Percentiles rank a stretch among this genome's conserved stretches.
Evolutionary conservation across 2,113 vertebrate species (phyloP).

Genomic region (Salvator merianae): DNA sequence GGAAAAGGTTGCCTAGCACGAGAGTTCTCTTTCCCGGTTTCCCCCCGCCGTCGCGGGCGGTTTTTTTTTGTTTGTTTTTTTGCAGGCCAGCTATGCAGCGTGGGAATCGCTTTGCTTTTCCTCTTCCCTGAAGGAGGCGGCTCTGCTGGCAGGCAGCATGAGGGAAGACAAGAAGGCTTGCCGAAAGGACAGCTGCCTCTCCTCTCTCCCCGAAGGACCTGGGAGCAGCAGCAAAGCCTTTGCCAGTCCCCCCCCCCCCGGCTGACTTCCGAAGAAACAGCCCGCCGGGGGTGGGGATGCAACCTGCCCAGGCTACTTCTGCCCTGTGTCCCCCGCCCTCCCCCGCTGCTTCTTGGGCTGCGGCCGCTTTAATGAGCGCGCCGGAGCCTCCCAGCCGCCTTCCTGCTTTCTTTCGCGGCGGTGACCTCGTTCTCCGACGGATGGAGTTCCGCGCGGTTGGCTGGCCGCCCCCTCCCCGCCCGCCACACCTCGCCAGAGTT

Average conservation of each 20-base stretch:
- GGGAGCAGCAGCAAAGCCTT: background rate
- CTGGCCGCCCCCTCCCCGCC: too few species aligned
- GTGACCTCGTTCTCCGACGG: slow-evolving; percentile 8
- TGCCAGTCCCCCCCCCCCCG: background rate
- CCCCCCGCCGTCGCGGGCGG: too few species aligned
- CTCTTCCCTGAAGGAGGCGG: background rate
- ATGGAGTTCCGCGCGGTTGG: background rate
- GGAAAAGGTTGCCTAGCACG: background rate
- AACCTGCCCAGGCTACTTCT: too few species aligned
- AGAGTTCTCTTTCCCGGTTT: background rate
- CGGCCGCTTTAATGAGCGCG: background rate
- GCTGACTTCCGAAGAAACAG: background rate
- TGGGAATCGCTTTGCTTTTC: background rate
- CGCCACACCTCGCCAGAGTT: background rate
- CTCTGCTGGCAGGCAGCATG: background rate
- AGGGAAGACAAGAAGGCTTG: background rate
- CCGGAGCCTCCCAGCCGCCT: background rate
- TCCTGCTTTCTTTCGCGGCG: background rate
- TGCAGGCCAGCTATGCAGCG: background rate
- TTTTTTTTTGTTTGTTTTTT: too few species aligned
- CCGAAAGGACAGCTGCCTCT: background rate
- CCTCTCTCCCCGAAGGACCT: background rate
- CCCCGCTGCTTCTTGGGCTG: background rate
- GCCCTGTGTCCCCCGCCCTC: background rate
- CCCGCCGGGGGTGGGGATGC: background rate